Percentiles rank a stretch among this genome's conserved stretches.
phyloP scores from a whole-genome alignment of 2,888 invertebrate genomes.

The Eueremaeus valkanovi region DNA sequence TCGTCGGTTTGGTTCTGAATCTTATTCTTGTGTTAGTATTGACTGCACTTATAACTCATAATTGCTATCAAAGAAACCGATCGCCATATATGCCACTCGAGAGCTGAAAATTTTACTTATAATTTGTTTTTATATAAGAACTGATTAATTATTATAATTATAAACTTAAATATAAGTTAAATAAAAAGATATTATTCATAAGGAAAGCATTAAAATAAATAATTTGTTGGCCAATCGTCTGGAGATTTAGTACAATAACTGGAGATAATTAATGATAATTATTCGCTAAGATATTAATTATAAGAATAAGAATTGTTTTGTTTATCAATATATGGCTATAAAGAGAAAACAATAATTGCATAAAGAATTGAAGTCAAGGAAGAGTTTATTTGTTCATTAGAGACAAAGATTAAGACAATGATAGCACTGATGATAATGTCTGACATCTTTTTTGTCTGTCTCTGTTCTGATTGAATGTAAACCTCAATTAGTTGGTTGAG shows the following conservation, averaged over 20 bases:
- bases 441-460: neutral
- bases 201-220: too few relatives aligned
- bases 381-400: neutral
- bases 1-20: neutral
- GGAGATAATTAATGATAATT: too few relatives aligned
- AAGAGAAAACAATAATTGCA: too few relatives aligned
- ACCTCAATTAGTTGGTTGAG: constrained; percentile 4
- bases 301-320: too few relatives aligned
- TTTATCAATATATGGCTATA: too few relatives aligned
- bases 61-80: neutral
- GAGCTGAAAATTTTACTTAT: neutral
- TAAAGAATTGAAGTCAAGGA: neutral
- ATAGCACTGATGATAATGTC: neutral
- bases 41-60: neutral
- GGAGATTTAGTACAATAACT: too few relatives aligned
- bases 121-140: too few relatives aligned
- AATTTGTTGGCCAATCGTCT: too few relatives aligned
- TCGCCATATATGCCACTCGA: neutral
- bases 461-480: neutral
- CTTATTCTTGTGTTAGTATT: neutral
- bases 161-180: too few relatives aligned
- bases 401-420: neutral
- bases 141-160: too few relatives aligned
- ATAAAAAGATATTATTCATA: too few relatives aligned
- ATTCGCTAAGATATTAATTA: too few relatives aligned